Evolutionary conservation across 2,113 vertebrate genomes (phyloP), one percentile per base, ranked within the genome.

Genomic region (Chaetodon auriga): DNA sequence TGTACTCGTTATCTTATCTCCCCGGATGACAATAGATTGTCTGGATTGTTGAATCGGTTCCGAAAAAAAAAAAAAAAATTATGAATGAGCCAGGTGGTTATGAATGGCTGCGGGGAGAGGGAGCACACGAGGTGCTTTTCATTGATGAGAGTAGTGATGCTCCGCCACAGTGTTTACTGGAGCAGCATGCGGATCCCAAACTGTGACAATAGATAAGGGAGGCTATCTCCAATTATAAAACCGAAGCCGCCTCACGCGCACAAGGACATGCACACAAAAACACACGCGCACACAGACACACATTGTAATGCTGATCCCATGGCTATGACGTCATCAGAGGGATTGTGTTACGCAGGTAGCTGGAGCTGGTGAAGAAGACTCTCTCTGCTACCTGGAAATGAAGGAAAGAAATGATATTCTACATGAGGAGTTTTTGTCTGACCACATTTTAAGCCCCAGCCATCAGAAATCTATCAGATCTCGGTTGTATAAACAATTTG

Each of bases 31-130:
- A 79, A 15, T 19, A 18, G 41, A 53, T 23, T 43, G 54, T 7
- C 43, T 30, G 58, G 6, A 46, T 76, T 85, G 54, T 61, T 82
- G 68, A 83, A 78, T 85, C 43, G 18, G 43, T 66, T 41, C 54
- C 70, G 4, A 64, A 49, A 54, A 48, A 58, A 68, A 36, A 36
- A 68, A 69, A 61, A 45, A 70, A 86, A 91, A 83, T 75, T 81
- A 89, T 95, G 94, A 95, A 95, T 95, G 93, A 86, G 54, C 73
- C 90, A 92, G 90, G 86, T 92, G 88, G 48, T 93, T 93, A 84
- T 95, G 93, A 95, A 94, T 95, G 94, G 82, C 85, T 78, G 75
- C 85, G 45, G 86, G 73, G 81, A 74, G 77, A 74, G 63, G 61
- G 66, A 69, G 78, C 51, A 61, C 73, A 69, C 66, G 78, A 83